Base-by-base conservation (phyloP, 2,113 vertebrate species). In the Dicentrarchus labrax region DNA sequence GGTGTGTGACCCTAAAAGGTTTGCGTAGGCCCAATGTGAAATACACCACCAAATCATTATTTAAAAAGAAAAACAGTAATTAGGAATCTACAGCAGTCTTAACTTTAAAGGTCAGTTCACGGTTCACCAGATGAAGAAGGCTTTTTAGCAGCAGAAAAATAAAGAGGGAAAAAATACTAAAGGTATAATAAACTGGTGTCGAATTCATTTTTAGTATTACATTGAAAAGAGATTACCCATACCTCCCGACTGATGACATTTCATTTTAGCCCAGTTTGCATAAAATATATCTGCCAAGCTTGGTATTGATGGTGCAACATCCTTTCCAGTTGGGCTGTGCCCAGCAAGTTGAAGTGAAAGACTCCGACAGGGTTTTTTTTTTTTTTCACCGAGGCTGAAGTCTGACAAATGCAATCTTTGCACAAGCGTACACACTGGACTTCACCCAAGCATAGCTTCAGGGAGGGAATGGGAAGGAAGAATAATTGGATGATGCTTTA, bases 401-500 rank as follows among this genome's bases (percentile, higher is more conserved):
- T 17, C 86, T 77, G 82, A 84, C 78, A 41, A 86, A 90, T n/a
- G 4, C 2, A 0, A 53, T 84, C 59, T 81, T 62, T 71, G 45
- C 38, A 65, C 57, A 41, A 71, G 39, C 17, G 24, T 39, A 56
- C 62, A 76, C 66, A 17, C 0, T 30, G 30, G 30, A 30, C 30
- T 76, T 71, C 24, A 78, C 71, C 66, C 47, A 17, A 74, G 76
- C 66, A 38, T 86, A 0, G 85, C 90, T 78, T 48, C 75, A 19
- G 87, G 91, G 85, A 60, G 30, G 50, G 50, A 80, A 82, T 54
- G 60, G 53, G 65, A 84, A 36, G 54, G 21, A 56, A 77, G 39
- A 82, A 80, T 93, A 91, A 92, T 87, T 78, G 86, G 84, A 84
- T 82, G 87, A 82, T 77, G 74, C 80, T 78, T 89, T 75, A 80